Evolutionary conservation across 2,113 vertebrate species (phyloP), one percentile per base, ranked within the genome.

Genomic region (Zapus hudsonius): DNA sequence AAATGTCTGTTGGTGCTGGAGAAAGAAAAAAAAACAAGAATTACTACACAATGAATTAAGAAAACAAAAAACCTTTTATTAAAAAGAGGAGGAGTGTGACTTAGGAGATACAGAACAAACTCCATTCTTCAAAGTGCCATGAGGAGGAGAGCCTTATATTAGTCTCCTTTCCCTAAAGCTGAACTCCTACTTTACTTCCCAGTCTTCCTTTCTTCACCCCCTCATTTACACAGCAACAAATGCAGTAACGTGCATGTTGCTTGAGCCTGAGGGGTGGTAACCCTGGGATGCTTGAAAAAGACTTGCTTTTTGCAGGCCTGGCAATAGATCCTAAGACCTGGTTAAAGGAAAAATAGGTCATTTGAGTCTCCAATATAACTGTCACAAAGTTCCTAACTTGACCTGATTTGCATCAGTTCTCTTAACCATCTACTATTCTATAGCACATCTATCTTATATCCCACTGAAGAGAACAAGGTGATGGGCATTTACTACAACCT

Each of bases 1-100:
- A 98, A 99, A 98, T 0, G 99, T 99, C 97, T 99, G 99, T 95
- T 99, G 99, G 98, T 99, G 99, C 99, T 99, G 84, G 80, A 93
- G 91, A 86, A 90, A 94, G 38, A 66, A 82, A 80, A 87, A 89
- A 93, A 94, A 86, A 70, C 0, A 25, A 11, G n/a, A 93, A 95
- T 78, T 29, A 75, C 91, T 93, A 96, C 3, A 87, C 7, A 74
- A 36, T 59, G 9, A 93, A 95, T 75, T 84, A 4, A 88, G 55
- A 82, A 69, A 85, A 93, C 73, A 27, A 5, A 59, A 79, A 47
- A 36, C 2, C 9, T 59, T 80, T 55, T 33, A 13, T 52, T 70
- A 38, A 70, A 52, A 57, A 42, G 15, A 42, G 17, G 16, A 69
- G 12, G 69, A 47, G 29, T 67, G 19, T 15, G 25, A 25, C 12